Evolutionary conservation across 2,797 vertebrate species (phyloP).

Genomic region (Threskiornis aethiopicus): DNA sequence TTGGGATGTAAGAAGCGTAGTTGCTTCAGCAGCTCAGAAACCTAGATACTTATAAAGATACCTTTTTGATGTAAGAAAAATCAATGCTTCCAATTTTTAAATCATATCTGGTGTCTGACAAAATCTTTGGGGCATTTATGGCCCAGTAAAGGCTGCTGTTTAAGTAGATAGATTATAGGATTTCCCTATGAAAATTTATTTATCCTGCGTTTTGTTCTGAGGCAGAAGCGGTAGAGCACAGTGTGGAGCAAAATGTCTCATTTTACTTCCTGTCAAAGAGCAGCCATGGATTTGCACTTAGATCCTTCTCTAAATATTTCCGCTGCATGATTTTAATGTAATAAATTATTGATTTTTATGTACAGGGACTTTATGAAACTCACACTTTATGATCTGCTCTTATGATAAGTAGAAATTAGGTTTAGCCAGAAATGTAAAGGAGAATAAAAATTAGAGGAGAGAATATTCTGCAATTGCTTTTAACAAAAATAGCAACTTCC

Average conservation of each 20-base stretch:
- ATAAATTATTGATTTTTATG: constrained; percentile 39
- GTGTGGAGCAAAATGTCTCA: neutral
- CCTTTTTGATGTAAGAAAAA: neutral
- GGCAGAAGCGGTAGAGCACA: neutral
- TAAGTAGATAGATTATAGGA: neutral
- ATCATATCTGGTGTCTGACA: neutral
- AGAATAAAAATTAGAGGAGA: neutral
- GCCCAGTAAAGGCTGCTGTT: neutral
- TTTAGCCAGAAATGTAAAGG: constrained; percentile 19
- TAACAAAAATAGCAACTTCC: neutral
- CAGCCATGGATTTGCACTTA: neutral
- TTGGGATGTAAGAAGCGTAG: neutral
- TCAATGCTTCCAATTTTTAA: neutral
- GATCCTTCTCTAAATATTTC: constrained; percentile 3
- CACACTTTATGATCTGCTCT: neutral
- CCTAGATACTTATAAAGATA: neutral
- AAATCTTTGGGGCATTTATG: neutral
- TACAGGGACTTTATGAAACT: neutral
- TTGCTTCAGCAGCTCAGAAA: neutral
- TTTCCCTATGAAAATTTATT: neutral
- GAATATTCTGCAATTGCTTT: neutral
- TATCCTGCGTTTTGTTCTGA: neutral
- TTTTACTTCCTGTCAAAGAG: constrained; percentile 15
- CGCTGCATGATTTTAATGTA: neutral
- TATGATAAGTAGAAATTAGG: neutral